A percentile compares a stretch with the other conserved stretches of the same genome.
These are phyloP conservation scores for Scomber colias DNA, from an alignment of 2,113 vertebrate genomes.

Conservation along the genomic window DNA sequence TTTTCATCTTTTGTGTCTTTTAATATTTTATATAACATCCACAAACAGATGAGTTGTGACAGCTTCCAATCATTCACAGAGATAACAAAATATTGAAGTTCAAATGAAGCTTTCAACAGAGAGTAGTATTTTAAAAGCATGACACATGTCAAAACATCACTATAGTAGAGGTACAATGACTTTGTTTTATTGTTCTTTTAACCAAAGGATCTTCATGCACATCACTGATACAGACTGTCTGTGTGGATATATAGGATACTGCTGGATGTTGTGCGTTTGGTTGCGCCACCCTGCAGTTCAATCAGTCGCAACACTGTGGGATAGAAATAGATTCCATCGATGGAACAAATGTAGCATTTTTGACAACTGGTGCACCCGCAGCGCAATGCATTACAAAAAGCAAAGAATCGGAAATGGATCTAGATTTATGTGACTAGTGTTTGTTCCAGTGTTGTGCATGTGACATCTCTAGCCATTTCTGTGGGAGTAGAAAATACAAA, in stretches of 20 bases:
- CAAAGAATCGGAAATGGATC: neutral
- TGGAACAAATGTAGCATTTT: neutral
- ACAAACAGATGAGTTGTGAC: neutral
- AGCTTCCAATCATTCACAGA: too few species aligned
- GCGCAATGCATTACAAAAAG: neutral
- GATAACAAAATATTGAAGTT: neutral
- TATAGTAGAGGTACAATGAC: neutral
- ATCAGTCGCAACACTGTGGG: neutral
- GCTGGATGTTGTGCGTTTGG: neutral
- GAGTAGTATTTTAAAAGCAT: neutral
- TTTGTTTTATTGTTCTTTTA: neutral
- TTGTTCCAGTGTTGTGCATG: neutral
- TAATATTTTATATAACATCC: slow-evolving; percentile 3
- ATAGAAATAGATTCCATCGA: slow-evolving; percentile 7
- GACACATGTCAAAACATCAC: neutral
- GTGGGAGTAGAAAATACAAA: too few species aligned
- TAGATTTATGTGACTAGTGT: neutral
- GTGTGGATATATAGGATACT: neutral
- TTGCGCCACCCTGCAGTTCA: neutral
- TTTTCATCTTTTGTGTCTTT: too few species aligned
- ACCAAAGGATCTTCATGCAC: neutral
- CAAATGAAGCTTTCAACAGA: neutral
- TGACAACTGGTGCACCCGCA: slow-evolving; percentile 8
- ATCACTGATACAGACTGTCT: neutral
- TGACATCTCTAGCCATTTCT: too few species aligned